Evolutionary conservation across 1,140 invertebrate genomes (phyloP).

Genomic region (Nomia melanderi): DNA sequence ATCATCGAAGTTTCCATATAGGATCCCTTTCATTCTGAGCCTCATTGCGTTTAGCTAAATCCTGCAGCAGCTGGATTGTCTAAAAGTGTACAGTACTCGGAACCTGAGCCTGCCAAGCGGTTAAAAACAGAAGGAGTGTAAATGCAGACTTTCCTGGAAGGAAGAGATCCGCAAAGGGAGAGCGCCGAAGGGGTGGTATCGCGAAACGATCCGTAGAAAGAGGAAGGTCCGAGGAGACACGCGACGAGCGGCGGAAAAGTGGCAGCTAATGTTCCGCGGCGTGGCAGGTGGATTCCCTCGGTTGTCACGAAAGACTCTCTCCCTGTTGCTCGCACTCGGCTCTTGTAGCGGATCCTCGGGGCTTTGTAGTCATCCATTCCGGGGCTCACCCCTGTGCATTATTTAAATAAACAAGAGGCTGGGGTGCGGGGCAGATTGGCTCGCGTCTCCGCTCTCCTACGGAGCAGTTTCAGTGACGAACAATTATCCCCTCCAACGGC

Average conservation of each 20-base stretch:
- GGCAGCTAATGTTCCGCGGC: conserved; percentile 55
- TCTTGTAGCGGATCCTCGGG: conserved; percentile 71
- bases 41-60: no score
- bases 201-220: background rate
- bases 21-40: no score
- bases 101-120: background rate
- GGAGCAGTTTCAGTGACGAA: conserved; percentile 73
- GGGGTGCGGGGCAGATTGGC: conserved; percentile 71
- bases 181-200: background rate
- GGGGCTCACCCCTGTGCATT: conserved; percentile 69
- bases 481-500: conserved; percentile 75
- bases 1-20: no score
- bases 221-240: background rate
- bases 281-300: conserved; percentile 74
- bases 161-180: background rate
- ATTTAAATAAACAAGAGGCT: conserved; percentile 80
- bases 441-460: conserved; percentile 46
- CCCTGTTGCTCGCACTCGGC: background rate
- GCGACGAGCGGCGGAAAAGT: conserved; percentile 38
- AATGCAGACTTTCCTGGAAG: conserved; percentile 16
- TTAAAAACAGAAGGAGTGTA: background rate
- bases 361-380: conserved; percentile 80
- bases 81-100: background rate
- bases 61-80: no score
- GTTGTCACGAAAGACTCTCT: conserved; percentile 59